Base-by-base conservation (phyloP, 2,888 invertebrate species). In the Sphecodes monilicornis region DNA sequence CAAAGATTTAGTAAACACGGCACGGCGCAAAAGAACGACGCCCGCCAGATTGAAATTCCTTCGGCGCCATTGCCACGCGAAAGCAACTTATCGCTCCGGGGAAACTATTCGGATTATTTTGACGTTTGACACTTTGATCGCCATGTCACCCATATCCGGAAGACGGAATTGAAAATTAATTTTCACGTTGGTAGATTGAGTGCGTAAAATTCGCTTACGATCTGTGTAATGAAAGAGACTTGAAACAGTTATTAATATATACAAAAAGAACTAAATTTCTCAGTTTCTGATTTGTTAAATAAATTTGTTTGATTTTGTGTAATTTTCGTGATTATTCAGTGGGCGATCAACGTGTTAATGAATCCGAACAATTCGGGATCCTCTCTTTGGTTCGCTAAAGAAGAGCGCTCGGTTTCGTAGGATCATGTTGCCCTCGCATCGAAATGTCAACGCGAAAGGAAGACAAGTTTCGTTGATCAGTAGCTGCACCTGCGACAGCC, bases 401-500 rank as follows among this genome's bases (percentile, higher is more conserved):
- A n/a, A 22, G n/a, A 54, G 54, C 22, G 18, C n/a, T n/a, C 54
- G 3, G 46, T 50, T 54, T 0, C 5, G 8, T 54, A 22, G 5
- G 3, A 3, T 54, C 18, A n/a, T 5, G 6, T 10, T 1, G 10
- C n/a, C 29, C 60, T 18, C 18, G 22, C 46, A 8, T 39, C n/a
- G 50, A 54, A 29, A 69, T 39, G 36, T 18, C 18, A 41, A 54
- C 11, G 43, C 18, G 29, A 13, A 0, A 1, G 13, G 26, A 69
- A 70, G 54, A 57, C 41, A 77, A 46, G 64, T 46, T 73, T 39
- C 29, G 36, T 22, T n/a, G 74, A 74, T 50, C 22, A 66, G 41
- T 74, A 68, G 39, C 10, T 22, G n/a, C 41, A 29, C n/a, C 22
- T 22, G n/a, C n/a, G n/a, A 43, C 29, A 41, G 57, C 11, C 3